These are phyloP conservation scores for Drosophila koepferae DNA, from an alignment of 2,888 invertebrate species.

Conservation along the genomic window DNA sequence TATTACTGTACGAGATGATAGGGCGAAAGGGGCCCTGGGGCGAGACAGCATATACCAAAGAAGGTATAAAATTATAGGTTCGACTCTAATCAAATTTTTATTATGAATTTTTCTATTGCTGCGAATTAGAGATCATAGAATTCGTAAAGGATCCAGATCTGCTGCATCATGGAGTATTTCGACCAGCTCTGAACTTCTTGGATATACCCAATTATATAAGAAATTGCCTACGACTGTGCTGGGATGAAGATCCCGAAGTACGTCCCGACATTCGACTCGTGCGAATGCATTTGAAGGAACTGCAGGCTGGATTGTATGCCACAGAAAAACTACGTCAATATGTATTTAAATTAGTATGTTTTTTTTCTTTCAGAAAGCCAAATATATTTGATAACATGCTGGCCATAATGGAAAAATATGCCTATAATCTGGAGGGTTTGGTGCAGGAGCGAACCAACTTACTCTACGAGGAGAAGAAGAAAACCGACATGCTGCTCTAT, in stretches of 20 bases:
- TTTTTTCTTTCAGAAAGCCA: constrained; percentile 87
- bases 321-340: not conserved
- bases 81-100: not conserved
- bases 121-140: constrained; percentile 86
- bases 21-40: constrained; percentile 94
- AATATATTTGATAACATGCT: constrained; percentile 96
- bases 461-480: constrained; percentile 92
- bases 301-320: constrained; percentile 89
- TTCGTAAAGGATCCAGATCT: constrained; percentile 86
- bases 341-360: not conserved
- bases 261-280: constrained; percentile 92
- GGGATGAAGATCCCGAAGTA: constrained; percentile 91
- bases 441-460: constrained; percentile 94
- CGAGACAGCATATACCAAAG: constrained; percentile 87
- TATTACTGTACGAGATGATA: constrained; percentile 93
- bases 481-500: constrained; percentile 93
- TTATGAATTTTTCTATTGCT: no score
- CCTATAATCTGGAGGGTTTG: constrained; percentile 92
- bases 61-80: constrained; percentile 85
- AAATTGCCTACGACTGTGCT: constrained; percentile 91
- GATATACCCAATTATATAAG: constrained; percentile 91
- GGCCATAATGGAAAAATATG: constrained; percentile 96
- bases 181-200: constrained; percentile 89
- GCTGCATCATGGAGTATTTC: constrained; percentile 85
- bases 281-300: constrained; percentile 91